These are phyloP conservation scores for Bombus waltoni DNA, from an alignment of 1,140 invertebrate species.

Conservation along the genomic window DNA sequence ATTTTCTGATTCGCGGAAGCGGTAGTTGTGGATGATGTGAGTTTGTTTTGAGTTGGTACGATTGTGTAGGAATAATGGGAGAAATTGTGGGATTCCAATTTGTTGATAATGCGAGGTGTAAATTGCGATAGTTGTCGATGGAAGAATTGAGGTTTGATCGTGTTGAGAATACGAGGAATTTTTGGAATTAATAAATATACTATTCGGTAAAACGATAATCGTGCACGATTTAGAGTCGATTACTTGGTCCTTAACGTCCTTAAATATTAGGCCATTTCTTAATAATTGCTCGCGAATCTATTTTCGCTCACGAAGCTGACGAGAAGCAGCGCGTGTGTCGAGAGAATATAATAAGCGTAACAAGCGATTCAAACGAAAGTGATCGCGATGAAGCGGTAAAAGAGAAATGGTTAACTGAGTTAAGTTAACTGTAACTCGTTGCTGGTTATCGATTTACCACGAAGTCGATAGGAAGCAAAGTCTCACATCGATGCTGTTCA, in stretches of 20 bases:
- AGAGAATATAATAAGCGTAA: not conserved
- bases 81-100: not conserved
- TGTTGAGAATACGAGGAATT: too few relatives aligned
- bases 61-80: not conserved
- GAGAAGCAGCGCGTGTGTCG: not conserved
- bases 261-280: not conserved
- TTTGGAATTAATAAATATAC: too few relatives aligned
- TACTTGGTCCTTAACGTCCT: too few relatives aligned
- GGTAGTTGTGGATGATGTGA: not conserved
- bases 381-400: conserved; percentile 20
- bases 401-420: conserved; percentile 11
- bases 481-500: conserved; percentile 34
- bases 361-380: conserved; percentile 26
- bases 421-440: conserved; percentile 34
- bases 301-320: not conserved
- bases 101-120: not conserved
- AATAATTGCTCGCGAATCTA: not conserved
- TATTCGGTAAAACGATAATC: too few relatives aligned
- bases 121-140: not conserved
- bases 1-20: not conserved
- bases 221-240: too few relatives aligned
- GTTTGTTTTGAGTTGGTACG: not conserved
- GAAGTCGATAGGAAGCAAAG: conserved; percentile 25
- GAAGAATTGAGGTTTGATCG: not conserved
- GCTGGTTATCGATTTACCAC: not conserved